Percentiles rank a stretch among this genome's conserved stretches.
phyloP scores from a whole-genome alignment of 2,797 vertebrate genomes.

The Gymnothorax javanicus region DNA sequence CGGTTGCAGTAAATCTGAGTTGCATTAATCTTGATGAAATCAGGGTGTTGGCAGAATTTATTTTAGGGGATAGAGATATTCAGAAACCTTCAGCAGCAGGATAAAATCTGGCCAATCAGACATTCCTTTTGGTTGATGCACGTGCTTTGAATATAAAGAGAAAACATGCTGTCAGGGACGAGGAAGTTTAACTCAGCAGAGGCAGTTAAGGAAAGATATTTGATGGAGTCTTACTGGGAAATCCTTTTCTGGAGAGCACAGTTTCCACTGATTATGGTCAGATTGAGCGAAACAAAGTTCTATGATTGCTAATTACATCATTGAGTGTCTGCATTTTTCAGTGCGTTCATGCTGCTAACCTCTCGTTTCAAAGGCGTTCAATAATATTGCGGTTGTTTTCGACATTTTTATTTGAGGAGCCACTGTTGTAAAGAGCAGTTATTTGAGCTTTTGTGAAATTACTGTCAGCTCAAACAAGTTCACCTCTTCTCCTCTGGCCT shows the following conservation, averaged over 20 bases:
- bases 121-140: background rate
- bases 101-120: background rate
- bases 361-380: no score
- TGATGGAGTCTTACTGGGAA: background rate
- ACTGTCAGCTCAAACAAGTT: no score
- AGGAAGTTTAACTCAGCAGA: background rate
- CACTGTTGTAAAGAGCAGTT: no score
- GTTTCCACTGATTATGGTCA: background rate
- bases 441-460: no score
- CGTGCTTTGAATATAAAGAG: background rate
- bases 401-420: no score
- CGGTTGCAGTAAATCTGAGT: background rate
- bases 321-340: no score
- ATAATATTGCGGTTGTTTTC: no score
- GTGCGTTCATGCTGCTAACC: no score
- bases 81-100: background rate
- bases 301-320: background rate
- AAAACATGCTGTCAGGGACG: constrained; percentile 2
- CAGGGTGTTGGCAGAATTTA: background rate
- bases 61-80: background rate
- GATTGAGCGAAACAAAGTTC: background rate
- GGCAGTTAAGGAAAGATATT: background rate
- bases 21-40: background rate
- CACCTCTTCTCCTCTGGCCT: no score
- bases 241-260: background rate